Evolutionary conservation across 2,113 vertebrate genomes (phyloP).

Genomic region (Anolis sagrei): DNA sequence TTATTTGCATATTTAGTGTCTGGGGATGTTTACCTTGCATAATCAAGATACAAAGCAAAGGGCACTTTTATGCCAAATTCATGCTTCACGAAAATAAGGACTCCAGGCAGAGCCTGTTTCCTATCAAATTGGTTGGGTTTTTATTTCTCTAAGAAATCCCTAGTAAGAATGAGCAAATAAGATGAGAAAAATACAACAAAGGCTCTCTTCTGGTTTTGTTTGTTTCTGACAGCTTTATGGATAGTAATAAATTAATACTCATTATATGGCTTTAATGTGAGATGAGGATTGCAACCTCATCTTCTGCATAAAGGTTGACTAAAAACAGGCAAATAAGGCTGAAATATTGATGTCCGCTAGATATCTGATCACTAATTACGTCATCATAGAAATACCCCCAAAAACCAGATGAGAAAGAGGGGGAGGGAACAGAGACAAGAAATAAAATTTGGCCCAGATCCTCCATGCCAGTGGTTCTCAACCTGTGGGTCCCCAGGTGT

Average conservation of each 20-base stretch:
- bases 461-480: no score
- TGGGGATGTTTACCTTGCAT: conserved; percentile 16
- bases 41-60: background rate
- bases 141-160: background rate
- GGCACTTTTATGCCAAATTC: background rate
- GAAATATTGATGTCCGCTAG: background rate
- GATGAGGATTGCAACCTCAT: background rate
- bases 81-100: background rate
- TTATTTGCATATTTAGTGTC: conserved; percentile 7
- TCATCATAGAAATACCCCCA: background rate
- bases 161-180: background rate
- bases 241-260: conserved; percentile 16
- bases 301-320: background rate
- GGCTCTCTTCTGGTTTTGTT: conserved; percentile 12
- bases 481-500: no score
- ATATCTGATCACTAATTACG: background rate
- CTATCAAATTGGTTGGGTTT: background rate
- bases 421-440: no score
- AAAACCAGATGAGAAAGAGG: background rate
- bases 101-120: background rate
- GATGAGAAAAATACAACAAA: background rate
- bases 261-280: background rate
- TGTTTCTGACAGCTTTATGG: conserved; percentile 6
- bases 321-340: background rate
- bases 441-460: no score